These are phyloP conservation scores for Tragopan temminckii DNA, from an alignment of 2,797 vertebrate genomes.

Conservation along the genomic window DNA sequence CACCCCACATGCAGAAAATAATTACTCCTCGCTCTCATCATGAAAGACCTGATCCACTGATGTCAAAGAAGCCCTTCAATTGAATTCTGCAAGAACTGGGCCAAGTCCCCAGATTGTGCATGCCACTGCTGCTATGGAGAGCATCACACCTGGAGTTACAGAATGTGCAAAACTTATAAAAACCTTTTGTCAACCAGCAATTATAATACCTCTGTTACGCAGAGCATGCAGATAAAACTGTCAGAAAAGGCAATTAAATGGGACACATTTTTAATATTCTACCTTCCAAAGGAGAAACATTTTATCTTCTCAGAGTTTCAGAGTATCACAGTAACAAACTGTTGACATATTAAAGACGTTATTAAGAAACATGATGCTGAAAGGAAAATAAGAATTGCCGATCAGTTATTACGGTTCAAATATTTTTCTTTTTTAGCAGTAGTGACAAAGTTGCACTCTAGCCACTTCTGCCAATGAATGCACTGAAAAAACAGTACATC, in stretches of 20 bases:
- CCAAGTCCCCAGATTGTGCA: constrained; percentile 41
- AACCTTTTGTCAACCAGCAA: neutral
- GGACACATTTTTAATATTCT: constrained; percentile 5
- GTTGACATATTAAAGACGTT: constrained; percentile 1
- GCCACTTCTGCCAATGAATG: neutral
- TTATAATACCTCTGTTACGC: neutral
- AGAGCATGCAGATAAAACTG: neutral
- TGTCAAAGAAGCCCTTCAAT: constrained; percentile 54
- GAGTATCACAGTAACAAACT: neutral
- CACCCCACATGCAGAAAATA: constrained; percentile 41
- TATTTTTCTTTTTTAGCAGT: constrained; percentile 29
- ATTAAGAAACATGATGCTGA: constrained; percentile 8
- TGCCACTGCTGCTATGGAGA: constrained; percentile 25
- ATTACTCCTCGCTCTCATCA: constrained; percentile 55
- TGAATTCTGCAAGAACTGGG: constrained; percentile 63
- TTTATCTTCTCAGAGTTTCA: constrained; percentile 28
- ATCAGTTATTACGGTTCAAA: constrained; percentile 22
- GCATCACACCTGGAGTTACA: constrained; percentile 27
- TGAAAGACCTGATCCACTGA: neutral
- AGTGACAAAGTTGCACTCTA: neutral
- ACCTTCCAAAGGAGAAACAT: neutral
- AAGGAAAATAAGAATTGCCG: constrained; percentile 33
- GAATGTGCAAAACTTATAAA: neutral
- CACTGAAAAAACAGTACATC: neutral
- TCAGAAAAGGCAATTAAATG: constrained; percentile 31